A percentile compares a stretch with the other conserved stretches of the same genome.
Evolutionary conservation across 2,797 vertebrate genomes (phyloP).

Genomic region (Passerculus sandwichensis): DNA sequence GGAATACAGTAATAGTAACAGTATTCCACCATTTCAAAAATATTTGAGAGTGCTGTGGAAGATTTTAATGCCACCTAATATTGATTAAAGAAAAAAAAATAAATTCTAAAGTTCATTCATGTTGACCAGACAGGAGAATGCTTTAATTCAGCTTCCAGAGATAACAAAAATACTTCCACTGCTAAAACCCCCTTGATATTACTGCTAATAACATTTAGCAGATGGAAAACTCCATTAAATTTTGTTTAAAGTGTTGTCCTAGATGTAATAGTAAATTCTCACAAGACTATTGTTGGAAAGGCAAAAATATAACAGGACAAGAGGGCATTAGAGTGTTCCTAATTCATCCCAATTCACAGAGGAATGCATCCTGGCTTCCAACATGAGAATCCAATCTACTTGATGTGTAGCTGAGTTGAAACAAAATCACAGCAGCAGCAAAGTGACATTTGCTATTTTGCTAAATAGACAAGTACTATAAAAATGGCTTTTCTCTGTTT

Average conservation of each 20-base stretch:
- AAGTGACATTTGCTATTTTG: slow-evolving; percentile 67
- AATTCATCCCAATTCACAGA: slow-evolving; percentile 76
- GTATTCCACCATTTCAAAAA: neutral
- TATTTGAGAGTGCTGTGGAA: neutral
- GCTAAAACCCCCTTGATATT: slow-evolving; percentile 41
- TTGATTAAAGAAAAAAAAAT: neutral
- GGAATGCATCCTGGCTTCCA: slow-evolving; percentile 70
- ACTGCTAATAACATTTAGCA: slow-evolving; percentile 72
- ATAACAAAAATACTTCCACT: slow-evolving; percentile 29
- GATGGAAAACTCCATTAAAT: slow-evolving; percentile 57
- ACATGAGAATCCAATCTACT: slow-evolving; percentile 73
- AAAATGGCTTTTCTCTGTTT: slow-evolving; percentile 45
- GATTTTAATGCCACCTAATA: neutral
- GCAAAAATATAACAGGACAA: slow-evolving; percentile 63
- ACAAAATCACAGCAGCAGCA: slow-evolving; percentile 73
- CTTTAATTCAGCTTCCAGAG: neutral
- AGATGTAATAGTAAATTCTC: slow-evolving; percentile 53
- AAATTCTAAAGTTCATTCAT: neutral
- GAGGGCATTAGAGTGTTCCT: slow-evolving; percentile 60
- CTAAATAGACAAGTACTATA: slow-evolving; percentile 63
- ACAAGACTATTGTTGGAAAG: slow-evolving; percentile 61
- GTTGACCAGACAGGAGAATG: neutral
- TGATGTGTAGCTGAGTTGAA: slow-evolving; percentile 75
- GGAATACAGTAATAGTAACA: neutral
- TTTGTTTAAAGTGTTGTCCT: slow-evolving; percentile 60